A percentile compares a stretch with the other conserved stretches of the same genome.
Conservation (phyloP, 2,113 vertebrate species). For the Chiloscyllium plagiosum region DNA sequence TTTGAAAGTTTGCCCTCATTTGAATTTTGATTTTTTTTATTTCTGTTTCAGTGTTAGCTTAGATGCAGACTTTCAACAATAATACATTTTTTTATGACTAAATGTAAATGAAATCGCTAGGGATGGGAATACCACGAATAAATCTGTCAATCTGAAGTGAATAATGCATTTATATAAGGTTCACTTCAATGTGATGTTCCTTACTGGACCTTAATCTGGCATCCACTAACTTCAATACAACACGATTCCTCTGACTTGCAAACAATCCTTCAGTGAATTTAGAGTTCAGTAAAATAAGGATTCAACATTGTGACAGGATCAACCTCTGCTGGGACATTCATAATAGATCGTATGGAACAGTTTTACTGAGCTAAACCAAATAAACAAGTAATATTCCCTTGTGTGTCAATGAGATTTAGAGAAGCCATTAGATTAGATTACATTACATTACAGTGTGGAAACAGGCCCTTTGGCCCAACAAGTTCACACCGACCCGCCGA, state of each 20-base stretch:
- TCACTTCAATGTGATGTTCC: neutral
- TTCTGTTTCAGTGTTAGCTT: neutral
- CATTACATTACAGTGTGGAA: too few relatives aligned
- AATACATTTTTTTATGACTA: neutral
- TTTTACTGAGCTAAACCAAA: neutral
- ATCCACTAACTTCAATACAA: neutral
- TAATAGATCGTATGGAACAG: neutral
- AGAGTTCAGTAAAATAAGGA: neutral
- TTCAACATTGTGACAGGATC: neutral
- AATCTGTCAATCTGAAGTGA: neutral
- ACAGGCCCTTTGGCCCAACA: too few relatives aligned
- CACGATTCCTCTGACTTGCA: neutral
- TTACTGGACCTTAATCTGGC: neutral
- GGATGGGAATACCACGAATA: neutral
- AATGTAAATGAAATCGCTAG: neutral
- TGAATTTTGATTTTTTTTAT: neutral
- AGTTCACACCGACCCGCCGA: too few relatives aligned
- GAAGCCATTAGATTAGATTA: too few relatives aligned
- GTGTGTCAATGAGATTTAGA: neutral
- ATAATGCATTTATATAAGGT: neutral
- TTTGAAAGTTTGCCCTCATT: neutral
- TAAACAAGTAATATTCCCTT: neutral
- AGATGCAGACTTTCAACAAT: neutral
- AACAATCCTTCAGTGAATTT: neutral
- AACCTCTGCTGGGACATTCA: neutral